Evolutionary conservation across 2,113 vertebrate species (phyloP).

Genomic region (Eptesicus fuscus): DNA sequence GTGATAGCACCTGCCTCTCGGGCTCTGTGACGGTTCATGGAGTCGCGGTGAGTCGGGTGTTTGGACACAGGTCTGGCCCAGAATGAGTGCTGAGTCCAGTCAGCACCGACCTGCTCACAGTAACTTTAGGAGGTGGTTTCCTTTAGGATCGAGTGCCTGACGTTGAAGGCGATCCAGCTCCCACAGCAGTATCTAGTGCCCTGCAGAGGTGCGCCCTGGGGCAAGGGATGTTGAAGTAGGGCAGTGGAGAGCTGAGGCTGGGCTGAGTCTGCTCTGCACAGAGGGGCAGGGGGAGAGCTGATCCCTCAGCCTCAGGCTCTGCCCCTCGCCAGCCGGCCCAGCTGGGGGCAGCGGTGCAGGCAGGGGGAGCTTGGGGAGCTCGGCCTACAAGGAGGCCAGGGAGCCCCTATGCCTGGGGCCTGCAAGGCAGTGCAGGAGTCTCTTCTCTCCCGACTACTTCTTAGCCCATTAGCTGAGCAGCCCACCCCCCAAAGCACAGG

Average conservation of each 20-base stretch:
- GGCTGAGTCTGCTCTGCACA: background rate
- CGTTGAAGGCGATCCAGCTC: fast-evolving
- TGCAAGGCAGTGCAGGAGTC: background rate
- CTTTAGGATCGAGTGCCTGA: background rate
- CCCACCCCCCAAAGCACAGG: background rate
- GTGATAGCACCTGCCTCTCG: background rate
- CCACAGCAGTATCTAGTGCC: background rate
- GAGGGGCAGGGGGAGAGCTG: background rate
- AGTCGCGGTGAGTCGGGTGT: fast-evolving
- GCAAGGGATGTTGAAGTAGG: background rate
- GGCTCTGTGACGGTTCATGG: background rate
- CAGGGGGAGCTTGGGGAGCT: background rate
- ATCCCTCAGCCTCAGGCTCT: background rate
- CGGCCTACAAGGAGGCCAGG: background rate
- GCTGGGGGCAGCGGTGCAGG: background rate
- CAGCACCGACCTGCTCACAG: background rate
- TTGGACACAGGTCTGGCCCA: background rate
- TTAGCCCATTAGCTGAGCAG: background rate
- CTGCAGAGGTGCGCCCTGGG: too few species aligned
- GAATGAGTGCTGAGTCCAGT: background rate
- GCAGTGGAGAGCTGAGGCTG: background rate
- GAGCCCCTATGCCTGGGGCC: background rate
- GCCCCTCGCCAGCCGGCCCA: background rate
- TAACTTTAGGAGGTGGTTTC: background rate
- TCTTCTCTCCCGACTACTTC: background rate